Evolutionary conservation across 2,888 invertebrate species (phyloP).

Genomic region (Torymus aiolomorphi): DNA sequence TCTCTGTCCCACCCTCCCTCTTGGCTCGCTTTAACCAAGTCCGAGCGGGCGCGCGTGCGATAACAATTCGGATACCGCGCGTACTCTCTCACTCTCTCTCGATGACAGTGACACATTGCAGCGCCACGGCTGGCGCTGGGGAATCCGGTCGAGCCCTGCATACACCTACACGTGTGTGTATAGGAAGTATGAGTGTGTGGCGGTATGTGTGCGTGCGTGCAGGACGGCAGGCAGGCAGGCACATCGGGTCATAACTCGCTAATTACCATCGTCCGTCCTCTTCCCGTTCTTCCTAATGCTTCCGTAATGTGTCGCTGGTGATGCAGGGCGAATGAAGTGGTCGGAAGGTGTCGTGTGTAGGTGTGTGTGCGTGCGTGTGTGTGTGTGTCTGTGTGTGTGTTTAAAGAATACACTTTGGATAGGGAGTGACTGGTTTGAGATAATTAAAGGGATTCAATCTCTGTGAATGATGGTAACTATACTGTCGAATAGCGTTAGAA

Average conservation of each 20-base stretch:
- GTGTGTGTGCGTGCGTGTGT: too few relatives aligned
- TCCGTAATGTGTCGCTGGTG: background rate
- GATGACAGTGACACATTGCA: constrained; percentile 74
- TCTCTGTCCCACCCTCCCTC: too few relatives aligned
- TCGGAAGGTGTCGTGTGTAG: background rate
- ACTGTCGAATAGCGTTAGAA: too few relatives aligned
- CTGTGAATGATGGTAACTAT: too few relatives aligned
- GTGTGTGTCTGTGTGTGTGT: too few relatives aligned
- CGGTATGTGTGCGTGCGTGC: too few relatives aligned
- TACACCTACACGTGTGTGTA: background rate
- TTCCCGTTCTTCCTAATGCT: constrained; percentile 41
- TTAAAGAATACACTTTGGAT: too few relatives aligned
- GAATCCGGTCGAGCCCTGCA: constrained; percentile 45
- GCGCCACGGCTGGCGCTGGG: constrained; percentile 3
- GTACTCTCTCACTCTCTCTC: constrained; percentile 60
- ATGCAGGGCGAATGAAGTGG: background rate
- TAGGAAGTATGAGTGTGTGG: too few relatives aligned
- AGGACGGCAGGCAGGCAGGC: constrained; percentile 61
- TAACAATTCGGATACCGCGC: constrained; percentile 69
- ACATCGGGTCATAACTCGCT: constrained; percentile 69
- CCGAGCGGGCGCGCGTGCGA: constrained; percentile 58
- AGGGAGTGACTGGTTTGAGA: too few relatives aligned
- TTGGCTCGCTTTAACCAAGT: constrained; percentile 22
- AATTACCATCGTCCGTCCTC: constrained; percentile 66
- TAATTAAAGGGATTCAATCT: too few relatives aligned